These are phyloP conservation scores for Zapornia atra DNA, from an alignment of 2,113 vertebrate genomes.

Conservation along the genomic window DNA sequence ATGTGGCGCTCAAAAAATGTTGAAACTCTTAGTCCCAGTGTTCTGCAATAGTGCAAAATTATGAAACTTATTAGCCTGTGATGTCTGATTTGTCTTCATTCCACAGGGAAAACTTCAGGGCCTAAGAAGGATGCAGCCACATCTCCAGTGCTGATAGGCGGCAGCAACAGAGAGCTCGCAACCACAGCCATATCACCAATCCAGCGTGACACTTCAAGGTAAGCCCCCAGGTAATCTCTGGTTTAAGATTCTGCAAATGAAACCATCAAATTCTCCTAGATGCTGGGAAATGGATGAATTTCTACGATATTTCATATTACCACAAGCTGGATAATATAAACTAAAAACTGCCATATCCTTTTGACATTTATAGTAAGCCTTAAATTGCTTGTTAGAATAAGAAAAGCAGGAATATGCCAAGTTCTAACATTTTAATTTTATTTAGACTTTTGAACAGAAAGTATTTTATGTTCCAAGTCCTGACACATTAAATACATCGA, in stretches of 20 bases:
- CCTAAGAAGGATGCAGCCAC: slow-evolving; percentile 75
- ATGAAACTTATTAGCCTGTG: neutral
- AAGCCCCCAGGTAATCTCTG: slow-evolving; percentile 34
- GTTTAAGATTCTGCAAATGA: slow-evolving; percentile 32
- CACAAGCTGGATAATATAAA: slow-evolving; percentile 33
- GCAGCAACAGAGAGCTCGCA: slow-evolving; percentile 44
- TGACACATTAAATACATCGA: slow-evolving; percentile 42
- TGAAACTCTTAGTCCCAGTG: neutral
- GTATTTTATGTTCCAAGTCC: slow-evolving; percentile 47
- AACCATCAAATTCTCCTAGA: neutral
- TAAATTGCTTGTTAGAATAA: slow-evolving; percentile 59
- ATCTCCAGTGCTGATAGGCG: slow-evolving; percentile 72
- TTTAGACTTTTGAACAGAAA: slow-evolving; percentile 42
- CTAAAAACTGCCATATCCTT: slow-evolving; percentile 35
- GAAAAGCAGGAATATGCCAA: slow-evolving; percentile 48
- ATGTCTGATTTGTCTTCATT: slow-evolving; percentile 38
- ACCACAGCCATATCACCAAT: slow-evolving; percentile 24
- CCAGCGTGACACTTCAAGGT: slow-evolving; percentile 60
- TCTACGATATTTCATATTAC: slow-evolving; percentile 16
- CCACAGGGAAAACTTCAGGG: slow-evolving; percentile 46
- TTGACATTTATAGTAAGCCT: slow-evolving; percentile 64
- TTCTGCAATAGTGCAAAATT: neutral
- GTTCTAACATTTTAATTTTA: slow-evolving; percentile 62
- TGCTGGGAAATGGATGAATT: neutral
- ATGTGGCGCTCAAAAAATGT: neutral